Base-by-base conservation (phyloP, 2,888 invertebrate genomes). In the Thumatha senex region DNA sequence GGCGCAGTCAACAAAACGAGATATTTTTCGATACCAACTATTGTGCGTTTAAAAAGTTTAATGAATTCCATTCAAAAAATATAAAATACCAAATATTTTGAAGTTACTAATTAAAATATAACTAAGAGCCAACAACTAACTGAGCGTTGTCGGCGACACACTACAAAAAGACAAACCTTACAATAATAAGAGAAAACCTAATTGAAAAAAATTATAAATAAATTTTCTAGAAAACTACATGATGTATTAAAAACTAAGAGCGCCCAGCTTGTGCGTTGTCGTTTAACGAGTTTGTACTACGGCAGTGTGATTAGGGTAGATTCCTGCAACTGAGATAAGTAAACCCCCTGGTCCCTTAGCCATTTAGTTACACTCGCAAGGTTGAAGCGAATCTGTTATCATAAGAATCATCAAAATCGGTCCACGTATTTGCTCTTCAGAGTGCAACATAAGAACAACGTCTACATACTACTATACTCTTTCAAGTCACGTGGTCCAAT, bases 121-220 rank as follows among this genome's bases (percentile, higher is more conserved):
- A 52, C 43, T 42, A 47, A n/a, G 57, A 51, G 48, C 51, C 36
- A 40, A 45, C 51, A 47, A 31, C 51, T 48, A 56, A 10, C 45
- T 39, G 48, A 42, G 36, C 15, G 31, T 40, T 53, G 30, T 48
- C 51, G 40, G 46, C 35, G 51, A 47, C 39, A 56, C 40, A 48
- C 46, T 24, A 48, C 43, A 48, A 47, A 47, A 48, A 11, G 46
- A 50, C 51, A 41, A 53, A 36, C 33, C 51, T 54, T 44, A 43
- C 9, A 38, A 48, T 46, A 51, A 51, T 46, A 51, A 51, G 54
- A 44, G 55, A 41, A 33, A 56, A 10, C 46, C 47, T 60, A 49
- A 56, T 49, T 44, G 13, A 40, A 38, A 45, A n/a, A 48, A 58
- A 53, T 59, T 61, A 52, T 66, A 61, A 66, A 61, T 64, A 51